phyloP scores from a whole-genome alignment of 2,797 vertebrate genomes.

The Acrocephalus scirpaceus region DNA sequence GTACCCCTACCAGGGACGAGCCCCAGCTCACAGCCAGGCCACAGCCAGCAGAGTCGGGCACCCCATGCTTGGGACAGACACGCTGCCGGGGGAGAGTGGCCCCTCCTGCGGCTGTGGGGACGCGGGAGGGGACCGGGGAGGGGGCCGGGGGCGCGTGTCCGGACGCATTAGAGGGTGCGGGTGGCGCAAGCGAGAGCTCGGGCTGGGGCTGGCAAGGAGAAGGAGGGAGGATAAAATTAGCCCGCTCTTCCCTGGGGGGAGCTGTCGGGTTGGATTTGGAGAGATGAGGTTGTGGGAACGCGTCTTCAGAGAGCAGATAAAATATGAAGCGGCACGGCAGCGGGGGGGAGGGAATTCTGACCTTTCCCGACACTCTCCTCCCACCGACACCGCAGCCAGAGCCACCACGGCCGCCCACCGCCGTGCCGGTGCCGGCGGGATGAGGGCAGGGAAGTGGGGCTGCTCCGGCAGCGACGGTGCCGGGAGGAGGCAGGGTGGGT shows the following conservation, averaged over 20 bases:
- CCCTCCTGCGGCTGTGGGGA: neutral
- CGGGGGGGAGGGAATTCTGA: slow-evolving; percentile 1
- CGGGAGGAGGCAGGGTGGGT: neutral
- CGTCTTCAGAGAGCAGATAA: slow-evolving; percentile 48
- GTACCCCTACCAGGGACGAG: neutral
- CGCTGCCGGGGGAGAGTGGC: fast-evolving
- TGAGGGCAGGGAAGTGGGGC: neutral
- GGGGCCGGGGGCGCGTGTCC: neutral
- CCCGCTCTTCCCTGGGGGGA: slow-evolving; percentile 51
- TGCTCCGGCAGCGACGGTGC: neutral
- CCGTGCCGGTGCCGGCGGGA: neutral
- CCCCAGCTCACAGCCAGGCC: neutral
- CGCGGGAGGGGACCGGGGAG: neutral
- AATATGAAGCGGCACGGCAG: slow-evolving; percentile 9
- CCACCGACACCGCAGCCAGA: neutral
- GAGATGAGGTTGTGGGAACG: slow-evolving; percentile 44
- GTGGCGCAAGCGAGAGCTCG: neutral
- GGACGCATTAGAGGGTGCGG: neutral
- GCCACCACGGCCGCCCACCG: neutral
- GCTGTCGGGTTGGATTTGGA: slow-evolving; percentile 66
- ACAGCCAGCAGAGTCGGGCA: fast-evolving
- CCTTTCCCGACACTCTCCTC: neutral
- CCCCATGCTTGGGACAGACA: fast-evolving
- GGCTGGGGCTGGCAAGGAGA: slow-evolving; percentile 7
- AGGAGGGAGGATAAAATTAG: slow-evolving; percentile 60